phyloP scores from a whole-genome alignment of 1,140 invertebrate species.

The Meteorus sp. region DNA sequence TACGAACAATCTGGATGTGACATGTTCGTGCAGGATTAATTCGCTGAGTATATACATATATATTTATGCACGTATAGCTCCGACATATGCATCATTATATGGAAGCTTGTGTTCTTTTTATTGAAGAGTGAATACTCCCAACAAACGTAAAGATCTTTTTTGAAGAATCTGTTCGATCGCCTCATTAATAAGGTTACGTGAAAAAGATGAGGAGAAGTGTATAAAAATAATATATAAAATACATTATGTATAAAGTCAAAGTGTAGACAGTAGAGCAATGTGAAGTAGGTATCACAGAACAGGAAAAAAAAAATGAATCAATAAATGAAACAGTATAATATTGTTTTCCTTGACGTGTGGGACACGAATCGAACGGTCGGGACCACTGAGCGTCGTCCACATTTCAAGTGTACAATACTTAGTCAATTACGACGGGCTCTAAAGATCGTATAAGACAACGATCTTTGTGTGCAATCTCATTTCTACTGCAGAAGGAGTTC shows the following conservation, averaged over 20 bases:
- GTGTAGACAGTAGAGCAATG: not conserved
- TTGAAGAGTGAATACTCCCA: not conserved
- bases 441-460: conserved; percentile 30
- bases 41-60: not conserved
- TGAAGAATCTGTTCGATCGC: too few relatives aligned
- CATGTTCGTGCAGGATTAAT: too few relatives aligned
- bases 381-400: conserved; percentile 48
- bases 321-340: too few relatives aligned
- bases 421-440: conserved; percentile 46
- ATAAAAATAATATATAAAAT: too few relatives aligned
- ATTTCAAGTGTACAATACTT: conserved; percentile 50
- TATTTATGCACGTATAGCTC: not conserved
- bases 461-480: conserved; percentile 26
- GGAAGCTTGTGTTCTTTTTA: not conserved
- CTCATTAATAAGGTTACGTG: too few relatives aligned
- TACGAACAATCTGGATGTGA: too few relatives aligned
- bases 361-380: conserved; percentile 38
- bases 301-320: not conserved
- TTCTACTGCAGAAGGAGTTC: conserved; percentile 25
- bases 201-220: too few relatives aligned
- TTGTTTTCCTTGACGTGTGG: not conserved
- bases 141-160: too few relatives aligned
- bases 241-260: not conserved
- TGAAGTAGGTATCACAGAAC: not conserved
- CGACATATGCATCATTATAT: not conserved